Percentiles rank a stretch among this genome's conserved stretches.
Evolutionary conservation across 2,888 invertebrate species (phyloP).

Genomic region (Linnaemya tessellans): DNA sequence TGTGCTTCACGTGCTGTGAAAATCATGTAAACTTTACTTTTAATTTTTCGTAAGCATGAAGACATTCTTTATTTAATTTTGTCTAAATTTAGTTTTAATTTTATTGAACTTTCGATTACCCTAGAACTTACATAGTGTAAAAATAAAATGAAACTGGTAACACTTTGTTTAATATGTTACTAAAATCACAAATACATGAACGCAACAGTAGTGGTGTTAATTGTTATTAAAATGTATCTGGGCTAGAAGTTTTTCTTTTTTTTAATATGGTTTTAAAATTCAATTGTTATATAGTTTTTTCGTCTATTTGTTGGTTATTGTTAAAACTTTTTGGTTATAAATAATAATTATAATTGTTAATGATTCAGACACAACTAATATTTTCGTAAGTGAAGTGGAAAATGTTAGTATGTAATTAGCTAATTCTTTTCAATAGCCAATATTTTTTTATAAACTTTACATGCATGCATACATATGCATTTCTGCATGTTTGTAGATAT

Average conservation of each 20-base stretch:
- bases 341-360: constrained; percentile 5
- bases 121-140: background rate
- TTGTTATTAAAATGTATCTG: constrained; percentile 48
- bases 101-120: too few species aligned
- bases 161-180: background rate
- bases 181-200: background rate
- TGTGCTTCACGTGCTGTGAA: too few species aligned
- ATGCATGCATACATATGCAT: background rate
- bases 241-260: constrained; percentile 47
- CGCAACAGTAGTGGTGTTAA: constrained; percentile 2
- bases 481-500: background rate
- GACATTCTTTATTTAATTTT: too few species aligned
- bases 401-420: constrained; percentile 64
- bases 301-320: background rate
- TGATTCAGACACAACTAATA: background rate
- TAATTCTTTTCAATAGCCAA: constrained; percentile 48
- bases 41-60: too few species aligned
- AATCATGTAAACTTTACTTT: too few species aligned
- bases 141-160: background rate
- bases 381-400: constrained; percentile 67
- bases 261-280: constrained; percentile 50
- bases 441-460: constrained; percentile 12
- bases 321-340: background rate
- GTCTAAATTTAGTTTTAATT: too few species aligned
- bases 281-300: constrained; percentile 41